These are phyloP conservation scores for Mythimna lalbum DNA, from an alignment of 2,888 invertebrate genomes.

Conservation along the genomic window DNA sequence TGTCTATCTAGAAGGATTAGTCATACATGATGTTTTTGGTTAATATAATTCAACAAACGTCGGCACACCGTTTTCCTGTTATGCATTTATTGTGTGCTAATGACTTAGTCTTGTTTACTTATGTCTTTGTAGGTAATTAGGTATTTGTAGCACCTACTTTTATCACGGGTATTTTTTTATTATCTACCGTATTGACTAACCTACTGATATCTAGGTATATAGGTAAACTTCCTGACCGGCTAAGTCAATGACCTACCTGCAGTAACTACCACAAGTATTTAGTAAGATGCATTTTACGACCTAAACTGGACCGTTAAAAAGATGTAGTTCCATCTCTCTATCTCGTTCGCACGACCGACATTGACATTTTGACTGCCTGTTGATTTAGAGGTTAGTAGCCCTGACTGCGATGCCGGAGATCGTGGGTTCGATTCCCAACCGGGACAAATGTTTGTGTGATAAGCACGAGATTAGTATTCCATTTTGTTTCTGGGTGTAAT, in stretches of 20 bases:
- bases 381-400: too few relatives aligned
- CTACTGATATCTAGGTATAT: background rate
- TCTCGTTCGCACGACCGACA: too few relatives aligned
- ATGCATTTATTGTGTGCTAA: conserved; percentile 6
- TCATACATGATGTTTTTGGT: conserved; percentile 31
- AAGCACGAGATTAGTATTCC: too few relatives aligned
- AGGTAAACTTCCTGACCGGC: background rate
- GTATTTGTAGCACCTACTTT: conserved; percentile 7
- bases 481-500: too few relatives aligned
- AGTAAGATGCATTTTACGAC: too few relatives aligned
- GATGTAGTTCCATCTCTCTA: too few relatives aligned
- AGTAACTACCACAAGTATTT: too few relatives aligned
- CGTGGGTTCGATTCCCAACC: too few relatives aligned
- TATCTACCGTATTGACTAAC: background rate
- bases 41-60: conserved; percentile 31
- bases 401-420: too few relatives aligned
- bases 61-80: conserved; percentile 39
- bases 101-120: conserved; percentile 3
- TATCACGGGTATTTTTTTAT: conserved; percentile 5
- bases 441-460: too few relatives aligned
- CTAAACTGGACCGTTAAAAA: too few relatives aligned
- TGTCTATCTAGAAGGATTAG: conserved; percentile 6
- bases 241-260: background rate
- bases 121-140: background rate
- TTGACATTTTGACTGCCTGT: too few relatives aligned